Evolutionary conservation across 1,140 invertebrate genomes (phyloP).

Genomic region (Drosophila seguyi): DNA sequence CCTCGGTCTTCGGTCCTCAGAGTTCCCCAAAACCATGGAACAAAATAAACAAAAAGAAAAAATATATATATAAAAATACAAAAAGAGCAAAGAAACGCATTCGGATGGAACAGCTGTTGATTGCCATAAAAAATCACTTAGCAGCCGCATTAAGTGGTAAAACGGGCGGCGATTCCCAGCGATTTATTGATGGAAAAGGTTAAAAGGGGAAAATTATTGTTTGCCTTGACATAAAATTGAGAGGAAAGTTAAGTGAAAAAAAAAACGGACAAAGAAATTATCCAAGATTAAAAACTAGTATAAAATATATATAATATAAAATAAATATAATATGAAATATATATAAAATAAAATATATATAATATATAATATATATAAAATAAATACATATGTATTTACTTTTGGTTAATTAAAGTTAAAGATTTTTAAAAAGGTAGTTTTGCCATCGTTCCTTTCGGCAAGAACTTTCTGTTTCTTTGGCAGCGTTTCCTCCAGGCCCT

Average conservation of each 20-base stretch:
- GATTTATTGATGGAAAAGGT: conserved; percentile 29
- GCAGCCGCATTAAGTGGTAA: conserved; percentile 34
- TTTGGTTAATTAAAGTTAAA: neutral
- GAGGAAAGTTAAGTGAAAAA: neutral
- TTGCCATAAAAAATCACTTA: conserved; percentile 52
- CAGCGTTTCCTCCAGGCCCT: too few species aligned
- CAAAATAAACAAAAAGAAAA: conserved; percentile 8
- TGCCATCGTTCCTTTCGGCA: neutral
- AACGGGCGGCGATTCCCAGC: conserved; percentile 4
- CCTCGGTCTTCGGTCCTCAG: neutral
- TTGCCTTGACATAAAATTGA: neutral
- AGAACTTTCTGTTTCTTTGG: neutral
- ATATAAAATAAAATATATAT: neutral
- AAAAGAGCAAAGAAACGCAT: conserved; percentile 27
- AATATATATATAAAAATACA: neutral
- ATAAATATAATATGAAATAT: too few species aligned
- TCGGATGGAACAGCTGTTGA: conserved; percentile 36
- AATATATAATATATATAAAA: too few species aligned
- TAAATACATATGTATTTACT: neutral
- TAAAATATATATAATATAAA: too few species aligned
- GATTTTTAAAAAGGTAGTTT: neutral
- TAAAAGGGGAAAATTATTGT: neutral
- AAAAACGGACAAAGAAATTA: too few species aligned
- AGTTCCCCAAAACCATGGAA: conserved; percentile 21
- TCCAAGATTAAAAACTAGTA: too few species aligned